Base-by-base conservation (phyloP, 2,888 invertebrate species). In the Ormia ochracea region DNA sequence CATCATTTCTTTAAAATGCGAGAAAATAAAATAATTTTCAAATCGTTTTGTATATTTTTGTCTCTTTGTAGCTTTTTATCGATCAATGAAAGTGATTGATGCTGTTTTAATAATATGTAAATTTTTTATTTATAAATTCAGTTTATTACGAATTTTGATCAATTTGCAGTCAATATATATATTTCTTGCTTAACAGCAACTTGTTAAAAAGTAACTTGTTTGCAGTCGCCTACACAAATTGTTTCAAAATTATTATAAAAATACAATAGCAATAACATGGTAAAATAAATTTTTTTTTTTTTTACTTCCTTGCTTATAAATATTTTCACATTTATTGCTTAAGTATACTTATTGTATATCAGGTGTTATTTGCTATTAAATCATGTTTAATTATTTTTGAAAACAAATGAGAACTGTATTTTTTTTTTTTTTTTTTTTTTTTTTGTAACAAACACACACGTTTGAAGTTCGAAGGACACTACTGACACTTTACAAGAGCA, bases 1-100 rank as follows among this genome's bases (percentile, higher is more conserved):
- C n/a, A n/a, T n/a, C n/a, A n/a, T n/a, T n/a, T n/a, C n/a, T n/a
- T n/a, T n/a, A n/a, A n/a, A n/a, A n/a, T n/a, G n/a, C n/a, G n/a
- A n/a, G n/a, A n/a, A n/a, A n/a, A n/a, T n/a, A n/a, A n/a, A n/a
- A n/a, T n/a, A n/a, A n/a, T n/a, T n/a, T 65, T 50, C 21, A 21
- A 63, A 45, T 19, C n/a, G 36, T 48, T 48, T 36, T 12, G 17
- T n/a, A n/a, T n/a, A n/a, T n/a, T n/a, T 19, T 33, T 48, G 19
- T 36, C 23, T 36, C 23, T 48, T 9, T 66, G 3, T 36, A 12
- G 31, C 23, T 68, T 41, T 50, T 48, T 12, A 26, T n/a, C 17
- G 36, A 21, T 43, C 50, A 74, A 74, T 63, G 73, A 74, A 74
- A 74, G 68, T 74, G 78, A 74, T 74, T 78, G 63, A 69, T 78